Base-by-base conservation (phyloP, 2,113 vertebrate species). In the Bostrychus sinensis region DNA sequence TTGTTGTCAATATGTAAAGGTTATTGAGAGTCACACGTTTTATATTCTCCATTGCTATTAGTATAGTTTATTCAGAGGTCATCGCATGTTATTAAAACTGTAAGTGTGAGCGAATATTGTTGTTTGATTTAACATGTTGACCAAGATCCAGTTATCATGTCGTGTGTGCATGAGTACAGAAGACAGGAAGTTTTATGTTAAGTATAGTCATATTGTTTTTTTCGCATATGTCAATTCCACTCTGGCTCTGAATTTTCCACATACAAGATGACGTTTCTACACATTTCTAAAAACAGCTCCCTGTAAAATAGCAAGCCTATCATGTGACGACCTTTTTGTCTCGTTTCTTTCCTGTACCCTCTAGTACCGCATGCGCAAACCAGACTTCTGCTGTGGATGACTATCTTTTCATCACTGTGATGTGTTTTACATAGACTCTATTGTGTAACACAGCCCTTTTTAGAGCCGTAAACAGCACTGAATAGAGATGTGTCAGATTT, bases 301-400 rank as follows among this genome's bases (percentile, higher is more conserved):
- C 5, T 36, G 53, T 66, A 54, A 76, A 77, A 78, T 71, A 30
- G 38, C 78, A 63, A 80, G 41, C 2, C 20, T 77, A 60, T 88
- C 84, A 86, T 70, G 88, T 90, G 86, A 91, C 82, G 28, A 54
- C 41, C 76, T 66, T 82, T 86, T 66, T 69, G 38, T 68, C 7
- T 68, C 14, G 19, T 13, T 61, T 1, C 0, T 23, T 70, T 41
- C 72, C 59, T 60, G 43, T 37, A 16, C 32, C 56, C 45, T 72
- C n/a, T 36, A 46, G 61, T 11, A 2, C 79, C 86, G 86, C 85
- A 89, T 88, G 88, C 88, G 84, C 76, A 3, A 34, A 57, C 19
- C 46, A 3, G 34, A 51, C 37, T 14, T 3, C 46, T 16, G 19
- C 46, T 56, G 55, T 60, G 56, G 37, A 41, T 62, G 34, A 16